phyloP scores from a whole-genome alignment of 2,797 vertebrate species.

The Leucoraja ocellata region DNA sequence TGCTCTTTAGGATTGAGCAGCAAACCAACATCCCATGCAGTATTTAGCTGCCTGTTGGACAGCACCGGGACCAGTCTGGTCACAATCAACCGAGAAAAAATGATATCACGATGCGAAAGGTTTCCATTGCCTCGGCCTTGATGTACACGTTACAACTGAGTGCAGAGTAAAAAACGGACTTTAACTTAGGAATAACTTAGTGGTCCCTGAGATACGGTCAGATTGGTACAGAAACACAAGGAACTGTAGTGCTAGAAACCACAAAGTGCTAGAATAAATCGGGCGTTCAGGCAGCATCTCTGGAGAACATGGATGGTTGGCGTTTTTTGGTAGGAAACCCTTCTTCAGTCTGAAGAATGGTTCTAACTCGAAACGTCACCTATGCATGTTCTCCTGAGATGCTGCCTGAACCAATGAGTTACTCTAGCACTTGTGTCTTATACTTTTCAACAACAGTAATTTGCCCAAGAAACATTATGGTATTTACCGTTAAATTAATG shows the following conservation, averaged over 20 bases:
- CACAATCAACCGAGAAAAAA: not conserved
- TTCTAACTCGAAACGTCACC: too few species aligned
- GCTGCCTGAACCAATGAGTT: too few species aligned
- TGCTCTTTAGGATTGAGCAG: not conserved
- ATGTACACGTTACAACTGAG: not conserved
- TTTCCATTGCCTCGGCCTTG: not conserved
- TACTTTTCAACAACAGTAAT: too few species aligned
- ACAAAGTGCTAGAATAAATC: too few species aligned
- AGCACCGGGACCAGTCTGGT: not conserved
- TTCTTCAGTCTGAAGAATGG: too few species aligned
- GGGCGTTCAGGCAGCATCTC: too few species aligned
- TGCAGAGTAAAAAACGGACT: not conserved
- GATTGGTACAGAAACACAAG: not conserved
- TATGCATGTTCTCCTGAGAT: too few species aligned
- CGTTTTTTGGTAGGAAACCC: too few species aligned
- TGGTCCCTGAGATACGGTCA: not conserved
- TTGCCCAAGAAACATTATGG: too few species aligned
- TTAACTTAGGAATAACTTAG: not conserved
- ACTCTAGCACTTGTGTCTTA: too few species aligned
- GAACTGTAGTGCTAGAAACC: too few species aligned
- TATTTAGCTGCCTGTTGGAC: not conserved
- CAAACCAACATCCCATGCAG: not conserved
- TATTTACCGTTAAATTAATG: not conserved
- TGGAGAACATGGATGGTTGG: too few species aligned
- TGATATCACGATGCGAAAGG: not conserved